A percentile compares a stretch with the other conserved stretches of the same genome.
phyloP scores from a whole-genome alignment of 2,113 vertebrate genomes.

The Columba livia region DNA sequence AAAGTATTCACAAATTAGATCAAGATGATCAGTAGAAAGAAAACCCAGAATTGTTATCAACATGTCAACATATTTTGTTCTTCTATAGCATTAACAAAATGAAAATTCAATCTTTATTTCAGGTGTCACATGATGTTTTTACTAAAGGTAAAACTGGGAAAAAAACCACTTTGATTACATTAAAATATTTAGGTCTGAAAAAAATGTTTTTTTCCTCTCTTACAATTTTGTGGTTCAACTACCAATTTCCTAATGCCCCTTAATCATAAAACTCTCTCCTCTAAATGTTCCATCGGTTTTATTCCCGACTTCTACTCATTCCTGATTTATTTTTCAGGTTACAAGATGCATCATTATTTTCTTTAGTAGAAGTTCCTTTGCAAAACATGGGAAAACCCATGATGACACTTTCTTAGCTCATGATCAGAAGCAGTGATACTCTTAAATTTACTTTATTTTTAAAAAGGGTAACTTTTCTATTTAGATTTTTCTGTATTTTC shows the following conservation, averaged over 20 bases:
- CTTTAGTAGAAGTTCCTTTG: neutral
- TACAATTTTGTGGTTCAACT: neutral
- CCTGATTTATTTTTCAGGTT: neutral
- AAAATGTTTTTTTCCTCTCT: neutral
- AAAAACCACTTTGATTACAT: neutral
- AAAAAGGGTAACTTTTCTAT: neutral
- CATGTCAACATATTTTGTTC: neutral
- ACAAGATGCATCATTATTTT: neutral
- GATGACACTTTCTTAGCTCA: neutral
- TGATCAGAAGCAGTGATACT: rapidly evolving
- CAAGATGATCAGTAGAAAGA: neutral
- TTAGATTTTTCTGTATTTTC: neutral
- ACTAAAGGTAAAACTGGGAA: neutral
- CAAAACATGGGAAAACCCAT: neutral
- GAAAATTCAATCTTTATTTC: neutral
- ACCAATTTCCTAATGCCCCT: neutral
- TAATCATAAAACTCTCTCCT: neutral
- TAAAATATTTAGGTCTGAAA: neutral
- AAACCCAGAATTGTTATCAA: neutral
- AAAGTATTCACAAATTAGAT: neutral
- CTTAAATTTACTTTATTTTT: neutral
- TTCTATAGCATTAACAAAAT: neutral
- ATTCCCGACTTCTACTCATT: neutral
- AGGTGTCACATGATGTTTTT: neutral
- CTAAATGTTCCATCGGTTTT: neutral